Percentiles rank a stretch among this genome's conserved stretches.
Conservation (phyloP, 2,797 vertebrate genomes). For the Onychomys arenicola region DNA sequence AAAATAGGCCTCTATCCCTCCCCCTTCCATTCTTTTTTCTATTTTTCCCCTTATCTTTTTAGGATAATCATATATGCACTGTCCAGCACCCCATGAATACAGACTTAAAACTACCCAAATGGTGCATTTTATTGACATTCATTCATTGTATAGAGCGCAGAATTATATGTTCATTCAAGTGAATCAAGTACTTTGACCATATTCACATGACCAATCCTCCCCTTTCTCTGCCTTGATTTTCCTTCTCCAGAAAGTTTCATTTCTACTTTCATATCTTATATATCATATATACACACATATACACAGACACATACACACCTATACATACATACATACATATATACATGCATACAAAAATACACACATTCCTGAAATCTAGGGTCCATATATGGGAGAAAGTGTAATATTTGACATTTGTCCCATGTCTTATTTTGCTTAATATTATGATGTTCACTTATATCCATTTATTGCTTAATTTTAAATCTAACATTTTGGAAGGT, state of each 20-base stretch:
- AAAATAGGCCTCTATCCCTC: not conserved
- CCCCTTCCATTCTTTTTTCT: not conserved
- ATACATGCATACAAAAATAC: not conserved
- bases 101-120: not conserved
- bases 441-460: not conserved
- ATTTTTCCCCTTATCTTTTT: not conserved
- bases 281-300: not conserved
- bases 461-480: constrained; percentile 9
- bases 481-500: not conserved
- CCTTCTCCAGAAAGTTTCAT: not conserved
- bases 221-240: not conserved
- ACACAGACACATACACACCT: not conserved
- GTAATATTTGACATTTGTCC: not conserved
- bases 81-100: not conserved
- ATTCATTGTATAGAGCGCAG: not conserved
- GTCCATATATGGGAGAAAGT: not conserved
- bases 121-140: not conserved
- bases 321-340: not conserved
- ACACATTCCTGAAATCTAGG: not conserved
- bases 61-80: not conserved
- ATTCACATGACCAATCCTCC: not conserved
- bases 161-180: not conserved
- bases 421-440: not conserved
- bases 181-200: not conserved
- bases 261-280: not conserved